phyloP scores from a whole-genome alignment of 2,888 invertebrate genomes.

The Psylliodes chrysocephalus region DNA sequence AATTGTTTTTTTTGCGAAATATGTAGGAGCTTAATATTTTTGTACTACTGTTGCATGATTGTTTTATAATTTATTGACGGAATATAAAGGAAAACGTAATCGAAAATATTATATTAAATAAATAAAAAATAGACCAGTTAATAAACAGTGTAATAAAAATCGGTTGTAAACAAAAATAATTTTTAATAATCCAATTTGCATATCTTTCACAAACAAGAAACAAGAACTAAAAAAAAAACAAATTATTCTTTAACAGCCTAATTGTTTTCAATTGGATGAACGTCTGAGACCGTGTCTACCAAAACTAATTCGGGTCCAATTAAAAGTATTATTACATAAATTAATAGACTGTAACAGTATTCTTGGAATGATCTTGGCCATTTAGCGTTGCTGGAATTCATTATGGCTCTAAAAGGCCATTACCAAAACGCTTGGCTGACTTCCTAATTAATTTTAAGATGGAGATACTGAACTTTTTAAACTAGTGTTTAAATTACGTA shows the following conservation, averaged over 20 bases:
- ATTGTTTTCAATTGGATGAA: conserved; percentile 13
- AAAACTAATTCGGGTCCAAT: conserved; percentile 38
- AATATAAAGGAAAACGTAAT: too few relatives aligned
- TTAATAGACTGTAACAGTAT: conserved; percentile 33
- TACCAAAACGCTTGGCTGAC: conserved; percentile 22
- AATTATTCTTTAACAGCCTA: background rate
- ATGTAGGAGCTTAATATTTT: too few relatives aligned
- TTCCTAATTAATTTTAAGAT: conserved; percentile 20
- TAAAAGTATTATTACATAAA: conserved; percentile 34
- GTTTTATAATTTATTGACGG: too few relatives aligned
- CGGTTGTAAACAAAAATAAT: too few relatives aligned
- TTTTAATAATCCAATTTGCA: too few relatives aligned
- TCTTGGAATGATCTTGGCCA: conserved; percentile 37
- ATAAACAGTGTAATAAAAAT: too few relatives aligned
- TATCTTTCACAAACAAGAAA: too few relatives aligned
- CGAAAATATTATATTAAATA: too few relatives aligned
- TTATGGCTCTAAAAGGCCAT: conserved; percentile 22
- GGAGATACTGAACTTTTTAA: background rate
- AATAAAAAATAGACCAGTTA: too few relatives aligned
- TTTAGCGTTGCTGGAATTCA: conserved; percentile 32
- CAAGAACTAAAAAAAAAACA: background rate
- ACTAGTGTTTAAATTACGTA: background rate
- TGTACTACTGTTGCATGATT: too few relatives aligned
- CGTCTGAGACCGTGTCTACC: conserved; percentile 6
- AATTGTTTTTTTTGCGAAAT: too few relatives aligned